Evolutionary conservation across 2,797 vertebrate genomes (phyloP), one percentile per base, ranked within the genome.

Genomic region (Diplodus sargus): DNA sequence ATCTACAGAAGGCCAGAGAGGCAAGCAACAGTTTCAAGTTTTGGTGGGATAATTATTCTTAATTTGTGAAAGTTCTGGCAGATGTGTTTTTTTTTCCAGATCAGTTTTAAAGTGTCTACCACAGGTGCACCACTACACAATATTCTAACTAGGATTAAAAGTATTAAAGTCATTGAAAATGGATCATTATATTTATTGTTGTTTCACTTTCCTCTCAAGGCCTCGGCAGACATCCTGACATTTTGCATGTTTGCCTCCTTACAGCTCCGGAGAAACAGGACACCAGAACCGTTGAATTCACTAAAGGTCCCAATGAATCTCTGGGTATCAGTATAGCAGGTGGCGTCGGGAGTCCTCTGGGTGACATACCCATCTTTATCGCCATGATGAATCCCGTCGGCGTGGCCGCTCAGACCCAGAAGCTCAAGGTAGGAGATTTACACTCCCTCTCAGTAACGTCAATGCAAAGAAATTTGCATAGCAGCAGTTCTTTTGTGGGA

Each of bases 331-430:
- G 98, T 75, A 98, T 99, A 90, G 98, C 98, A 12, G 98, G 98
- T 45, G 98, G 98, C 30, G 92, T 98, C 73, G 98, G 97, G 81
- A 99, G 98, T 88, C 97, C 97, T 0, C 95, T 99, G 53, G 98
- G 98, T 1, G 97, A 99, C 59, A 97, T 99, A 59, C 98, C 98
- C 43, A 97, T 99, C 85, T 99, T 99, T 78, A 98, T 99, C 71
- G 98, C 98, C 76, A 98, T 99, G 97, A 99, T 99, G 97, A 98
- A 99, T 79, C 97, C 97, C 0, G 95, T 96, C 10, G 98, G 98
- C 77, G 95, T 99, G 74, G 98, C 97, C 3, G 98, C 98, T 78
- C 98, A 98, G 91, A 99, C 98, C 18, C 97, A 98, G 74, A 96
- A 97, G 84, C 95, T 99, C 66, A 95, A 96, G 93, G 98, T 99